Evolutionary conservation across 2,113 vertebrate genomes (phyloP).

Genomic region (Capra hircus): DNA sequence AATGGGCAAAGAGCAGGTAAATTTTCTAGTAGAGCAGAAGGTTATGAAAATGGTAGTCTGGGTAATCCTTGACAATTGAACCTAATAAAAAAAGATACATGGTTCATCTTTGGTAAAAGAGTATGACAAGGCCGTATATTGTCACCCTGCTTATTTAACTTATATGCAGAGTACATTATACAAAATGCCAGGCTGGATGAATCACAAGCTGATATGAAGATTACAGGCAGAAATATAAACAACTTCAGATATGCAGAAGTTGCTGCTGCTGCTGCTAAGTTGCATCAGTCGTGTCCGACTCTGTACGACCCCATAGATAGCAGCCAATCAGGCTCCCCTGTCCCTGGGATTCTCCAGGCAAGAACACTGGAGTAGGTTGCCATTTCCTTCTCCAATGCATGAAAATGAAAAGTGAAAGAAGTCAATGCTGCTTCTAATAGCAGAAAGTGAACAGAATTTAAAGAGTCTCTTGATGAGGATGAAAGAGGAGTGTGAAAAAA

Average conservation of each 20-base stretch:
- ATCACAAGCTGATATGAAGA: background rate
- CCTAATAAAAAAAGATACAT: background rate
- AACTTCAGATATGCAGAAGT: background rate
- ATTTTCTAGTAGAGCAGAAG: background rate
- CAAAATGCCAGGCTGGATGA: background rate
- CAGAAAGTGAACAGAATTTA: background rate
- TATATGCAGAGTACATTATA: background rate
- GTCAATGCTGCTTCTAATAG: background rate
- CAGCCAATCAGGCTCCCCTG: too few relatives aligned
- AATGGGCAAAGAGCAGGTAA: background rate
- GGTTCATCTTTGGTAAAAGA: background rate
- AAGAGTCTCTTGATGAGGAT: background rate
- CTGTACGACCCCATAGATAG: too few relatives aligned
- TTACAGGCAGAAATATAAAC: background rate
- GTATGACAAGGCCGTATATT: background rate
- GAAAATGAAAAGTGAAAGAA: too few relatives aligned
- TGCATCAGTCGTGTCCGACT: rapidly evolving
- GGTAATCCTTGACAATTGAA: background rate
- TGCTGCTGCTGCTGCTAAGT: too few relatives aligned
- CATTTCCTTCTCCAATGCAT: too few relatives aligned
- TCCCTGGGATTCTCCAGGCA: too few relatives aligned
- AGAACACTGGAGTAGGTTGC: too few relatives aligned
- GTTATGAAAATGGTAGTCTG: background rate
- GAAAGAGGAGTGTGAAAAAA: background rate
- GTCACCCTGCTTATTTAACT: background rate